These are phyloP conservation scores for silkworm (Bombyx mori) DNA, from an alignment of 1,140 invertebrate species.

Conservation along the genomic window ASM3026992v2 NC_085112.1:5769501-5770000, in stretches of 20 bases:
- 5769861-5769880: not conserved
- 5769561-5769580: conserved; percentile 48
- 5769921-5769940: conserved; percentile 1
- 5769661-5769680: conserved; percentile 69
- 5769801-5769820: not conserved
- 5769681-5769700: conserved; percentile 33
- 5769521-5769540: too few relatives aligned
- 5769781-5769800: conserved; percentile 12
- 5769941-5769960: conserved; percentile 11
- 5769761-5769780: conserved; percentile 17
- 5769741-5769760: conserved; percentile 55
- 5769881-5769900: conserved; percentile 1
- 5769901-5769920: not conserved
- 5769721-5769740: conserved; percentile 53
- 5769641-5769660: conserved; percentile 25
- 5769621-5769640: conserved; percentile 62
- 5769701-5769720: conserved; percentile 33
- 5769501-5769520: too few relatives aligned
- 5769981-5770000: conserved; percentile 20
- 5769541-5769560: conserved; percentile 23
- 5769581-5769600: conserved; percentile 42
- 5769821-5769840: not conserved
- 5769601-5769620: conserved; percentile 33
- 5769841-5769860: not conserved
- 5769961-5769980: conserved; percentile 18